phyloP scores from a whole-genome alignment of 1,140 invertebrate genomes.

The Sinonovacula constricta region DNA sequence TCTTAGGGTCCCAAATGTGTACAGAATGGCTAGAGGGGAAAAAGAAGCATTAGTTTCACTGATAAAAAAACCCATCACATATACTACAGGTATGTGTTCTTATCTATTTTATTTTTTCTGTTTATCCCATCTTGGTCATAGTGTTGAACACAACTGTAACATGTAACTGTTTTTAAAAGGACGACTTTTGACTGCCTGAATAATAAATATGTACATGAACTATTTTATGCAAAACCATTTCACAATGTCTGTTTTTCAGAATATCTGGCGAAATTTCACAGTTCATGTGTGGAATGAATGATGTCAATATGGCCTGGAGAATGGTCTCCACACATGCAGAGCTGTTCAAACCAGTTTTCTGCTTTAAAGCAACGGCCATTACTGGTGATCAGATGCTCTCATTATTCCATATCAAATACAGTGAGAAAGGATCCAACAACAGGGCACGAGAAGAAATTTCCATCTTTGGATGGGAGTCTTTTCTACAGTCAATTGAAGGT shows the following conservation, averaged over 20 bases:
- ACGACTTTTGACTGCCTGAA: not conserved
- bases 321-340: constrained; percentile 4
- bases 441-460: constrained; percentile 11
- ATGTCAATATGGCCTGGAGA: constrained; percentile 28
- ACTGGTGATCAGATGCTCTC: not conserved
- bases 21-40: constrained; percentile 14
- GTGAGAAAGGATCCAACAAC: constrained; percentile 27
- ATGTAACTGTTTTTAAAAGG: not conserved
- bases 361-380: not conserved
- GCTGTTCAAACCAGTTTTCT: constrained; percentile 13
- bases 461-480: constrained; percentile 26
- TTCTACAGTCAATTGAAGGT: constrained; percentile 43
- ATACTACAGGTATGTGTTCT: constrained; percentile 13
- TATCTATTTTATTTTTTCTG: no score
- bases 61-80: constrained; percentile 35
- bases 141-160: not conserved
- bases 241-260: constrained; percentile 8
- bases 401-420: constrained; percentile 17
- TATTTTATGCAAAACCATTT: constrained; percentile 5
- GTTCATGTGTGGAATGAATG: constrained; percentile 32
- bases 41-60: not conserved
- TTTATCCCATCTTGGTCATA: not conserved
- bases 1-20: constrained; percentile 11
- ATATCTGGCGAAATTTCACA: constrained; percentile 38
- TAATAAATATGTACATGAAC: not conserved